Evolutionary conservation across 2,797 vertebrate genomes (phyloP).

Genomic region (Selene dorsalis): DNA sequence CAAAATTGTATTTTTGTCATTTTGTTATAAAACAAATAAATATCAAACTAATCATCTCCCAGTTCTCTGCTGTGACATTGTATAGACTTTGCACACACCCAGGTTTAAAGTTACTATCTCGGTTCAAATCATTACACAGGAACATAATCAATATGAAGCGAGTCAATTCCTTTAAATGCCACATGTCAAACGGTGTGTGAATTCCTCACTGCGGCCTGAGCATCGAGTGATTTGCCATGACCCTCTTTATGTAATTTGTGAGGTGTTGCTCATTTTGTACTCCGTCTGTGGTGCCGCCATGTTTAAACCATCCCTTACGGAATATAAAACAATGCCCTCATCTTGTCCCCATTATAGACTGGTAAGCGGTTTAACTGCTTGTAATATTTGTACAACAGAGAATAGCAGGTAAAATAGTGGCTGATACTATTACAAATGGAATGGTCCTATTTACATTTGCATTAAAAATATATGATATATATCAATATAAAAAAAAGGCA

Average conservation of each 20-base stretch:
- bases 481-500: too few species aligned
- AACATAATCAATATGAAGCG: constrained; percentile 29
- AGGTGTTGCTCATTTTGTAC: neutral
- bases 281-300: neutral
- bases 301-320: constrained; percentile 27
- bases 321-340: constrained; percentile 29
- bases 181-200: constrained; percentile 19
- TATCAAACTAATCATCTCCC: neutral
- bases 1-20: neutral
- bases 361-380: constrained; percentile 24
- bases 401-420: constrained; percentile 3
- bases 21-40: neutral
- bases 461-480: neutral
- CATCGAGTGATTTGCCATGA: constrained; percentile 5
- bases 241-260: constrained; percentile 8
- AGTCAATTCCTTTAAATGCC: constrained; percentile 32
- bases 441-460: too few species aligned
- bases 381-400: constrained; percentile 11
- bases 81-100: neutral
- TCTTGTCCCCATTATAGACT: neutral
- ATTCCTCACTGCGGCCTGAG: neutral
- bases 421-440: neutral
- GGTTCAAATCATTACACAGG: neutral
- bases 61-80: neutral
- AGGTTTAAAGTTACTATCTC: neutral